Evolutionary conservation across 2,888 invertebrate species (phyloP).

Genomic region (Archaeoteleia sp.): DNA sequence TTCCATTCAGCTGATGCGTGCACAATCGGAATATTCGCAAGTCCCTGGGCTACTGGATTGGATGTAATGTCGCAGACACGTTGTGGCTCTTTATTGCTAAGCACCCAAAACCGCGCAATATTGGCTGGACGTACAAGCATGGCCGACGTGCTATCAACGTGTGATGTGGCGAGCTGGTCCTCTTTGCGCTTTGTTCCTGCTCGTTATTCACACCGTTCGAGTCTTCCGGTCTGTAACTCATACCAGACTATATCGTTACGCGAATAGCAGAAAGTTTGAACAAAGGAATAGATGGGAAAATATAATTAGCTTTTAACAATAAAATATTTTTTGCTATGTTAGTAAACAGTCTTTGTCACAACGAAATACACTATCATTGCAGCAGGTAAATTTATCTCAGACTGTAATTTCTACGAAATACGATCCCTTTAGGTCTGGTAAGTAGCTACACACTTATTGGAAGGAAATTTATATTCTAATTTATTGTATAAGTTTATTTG

Average conservation of each 20-base stretch:
- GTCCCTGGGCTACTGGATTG: slow-evolving; percentile 24
- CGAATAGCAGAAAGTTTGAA: slow-evolving; percentile 43
- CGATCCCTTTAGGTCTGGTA: too few species aligned
- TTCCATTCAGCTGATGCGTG: slow-evolving; percentile 43
- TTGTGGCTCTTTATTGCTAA: slow-evolving; percentile 64
- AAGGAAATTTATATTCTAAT: too few species aligned
- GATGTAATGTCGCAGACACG: slow-evolving; percentile 56
- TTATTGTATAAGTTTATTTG: too few species aligned
- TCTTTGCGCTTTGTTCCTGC: slow-evolving; percentile 58
- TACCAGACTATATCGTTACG: slow-evolving; percentile 38
- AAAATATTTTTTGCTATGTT: neutral
- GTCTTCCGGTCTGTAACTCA: slow-evolving; percentile 56
- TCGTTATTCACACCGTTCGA: slow-evolving; percentile 63
- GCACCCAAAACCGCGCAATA: slow-evolving; percentile 68
- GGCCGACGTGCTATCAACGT: slow-evolving; percentile 55
- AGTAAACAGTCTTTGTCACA: too few species aligned
- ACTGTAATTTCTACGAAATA: too few species aligned
- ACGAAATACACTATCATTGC: too few species aligned
- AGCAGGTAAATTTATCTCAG: too few species aligned
- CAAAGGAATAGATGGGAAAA: slow-evolving; percentile 34
- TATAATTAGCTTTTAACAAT: neutral
- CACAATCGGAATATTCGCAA: slow-evolving; percentile 31
- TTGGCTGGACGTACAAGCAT: slow-evolving; percentile 58
- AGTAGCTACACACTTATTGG: too few species aligned
- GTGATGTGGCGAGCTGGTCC: slow-evolving; percentile 63